These are phyloP conservation scores for Caenorhabditis briggsae DNA, from an alignment of 1,140 invertebrate genomes.

Conservation along the genomic window DNA sequence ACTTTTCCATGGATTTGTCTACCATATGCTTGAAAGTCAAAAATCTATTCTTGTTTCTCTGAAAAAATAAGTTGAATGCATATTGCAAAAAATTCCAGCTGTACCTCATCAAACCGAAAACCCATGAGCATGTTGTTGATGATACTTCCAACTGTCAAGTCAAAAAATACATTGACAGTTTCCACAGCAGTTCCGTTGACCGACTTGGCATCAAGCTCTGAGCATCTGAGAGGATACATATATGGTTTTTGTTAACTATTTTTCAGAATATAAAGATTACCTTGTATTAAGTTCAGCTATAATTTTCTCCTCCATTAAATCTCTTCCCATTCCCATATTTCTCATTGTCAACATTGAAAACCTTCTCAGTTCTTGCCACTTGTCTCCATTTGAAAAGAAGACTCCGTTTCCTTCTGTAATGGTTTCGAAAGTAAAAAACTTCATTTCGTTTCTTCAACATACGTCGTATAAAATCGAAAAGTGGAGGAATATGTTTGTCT, in stretches of 20 bases:
- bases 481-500: conserved; percentile 21
- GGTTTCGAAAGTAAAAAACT: conserved; percentile 7
- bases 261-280: not conserved
- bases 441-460: not conserved
- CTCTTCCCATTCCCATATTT: conserved; percentile 84
- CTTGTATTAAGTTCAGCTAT: conserved; percentile 69
- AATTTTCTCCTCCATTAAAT: conserved; percentile 80
- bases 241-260: too few relatives aligned
- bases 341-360: conserved; percentile 84
- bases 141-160: conserved; percentile 62
- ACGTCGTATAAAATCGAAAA: conserved; percentile 52
- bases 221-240: not conserved
- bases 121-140: conserved; percentile 73
- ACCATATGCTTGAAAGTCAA: conserved; percentile 52
- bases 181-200: not conserved
- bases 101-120: conserved; percentile 74
- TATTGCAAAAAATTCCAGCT: not conserved
- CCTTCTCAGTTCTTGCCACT: conserved; percentile 87
- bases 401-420: conserved; percentile 73
- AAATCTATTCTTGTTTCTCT: conserved; percentile 58
- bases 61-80: not conserved
- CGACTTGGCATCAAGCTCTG: not conserved
- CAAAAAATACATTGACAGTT: conserved; percentile 49
- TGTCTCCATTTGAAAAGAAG: conserved; percentile 76
- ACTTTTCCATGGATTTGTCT: not conserved